These are phyloP conservation scores for Peromyscus californicus DNA, from an alignment of 2,113 vertebrate genomes.

Conservation along the genomic window DNA sequence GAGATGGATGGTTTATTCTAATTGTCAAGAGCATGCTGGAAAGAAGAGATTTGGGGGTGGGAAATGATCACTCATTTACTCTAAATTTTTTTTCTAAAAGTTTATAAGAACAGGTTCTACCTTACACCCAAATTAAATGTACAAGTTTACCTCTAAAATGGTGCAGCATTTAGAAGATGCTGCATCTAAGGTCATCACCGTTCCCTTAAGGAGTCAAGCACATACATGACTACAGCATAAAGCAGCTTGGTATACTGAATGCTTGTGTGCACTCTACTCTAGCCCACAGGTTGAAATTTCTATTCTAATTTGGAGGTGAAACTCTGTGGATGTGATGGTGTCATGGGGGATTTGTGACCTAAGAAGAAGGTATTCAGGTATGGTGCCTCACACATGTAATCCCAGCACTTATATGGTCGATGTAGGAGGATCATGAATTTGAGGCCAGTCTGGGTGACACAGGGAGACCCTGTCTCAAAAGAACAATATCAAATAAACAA, in stretches of 20 bases:
- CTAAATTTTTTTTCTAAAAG: slow-evolving; percentile 8
- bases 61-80: neutral
- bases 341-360: neutral
- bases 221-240: neutral
- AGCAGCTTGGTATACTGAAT: neutral
- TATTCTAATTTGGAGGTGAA: neutral
- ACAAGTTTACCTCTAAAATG: neutral
- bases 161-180: neutral
- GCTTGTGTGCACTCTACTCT: neutral
- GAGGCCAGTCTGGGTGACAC: neutral
- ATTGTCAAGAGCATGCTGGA: neutral
- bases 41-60: neutral
- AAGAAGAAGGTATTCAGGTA: neutral
- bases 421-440: neutral
- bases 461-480: neutral
- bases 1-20: neutral
- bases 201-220: neutral
- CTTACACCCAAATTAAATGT: neutral
- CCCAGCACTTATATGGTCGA: too few species aligned
- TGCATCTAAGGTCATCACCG: neutral
- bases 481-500: neutral
- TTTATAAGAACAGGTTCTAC: neutral
- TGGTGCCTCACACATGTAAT: neutral
- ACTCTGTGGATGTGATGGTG: neutral
- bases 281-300: neutral